phyloP scores from a whole-genome alignment of 2,113 vertebrate species.

The Datnioides undecimradiatus region DNA sequence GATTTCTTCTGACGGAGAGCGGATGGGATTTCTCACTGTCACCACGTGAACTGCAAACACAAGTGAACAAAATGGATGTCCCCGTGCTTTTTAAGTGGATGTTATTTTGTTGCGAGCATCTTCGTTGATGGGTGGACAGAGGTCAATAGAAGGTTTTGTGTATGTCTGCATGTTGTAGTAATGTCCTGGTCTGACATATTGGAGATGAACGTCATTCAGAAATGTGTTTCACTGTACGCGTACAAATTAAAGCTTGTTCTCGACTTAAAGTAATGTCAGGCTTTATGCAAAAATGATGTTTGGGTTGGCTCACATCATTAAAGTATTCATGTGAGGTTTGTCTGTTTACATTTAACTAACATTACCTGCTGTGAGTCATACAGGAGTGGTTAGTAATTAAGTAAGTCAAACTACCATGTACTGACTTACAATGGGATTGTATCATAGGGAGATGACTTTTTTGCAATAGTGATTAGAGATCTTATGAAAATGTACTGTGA shows the following conservation, averaged over 20 bases:
- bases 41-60: constrained; percentile 60
- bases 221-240: neutral
- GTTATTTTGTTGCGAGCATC: constrained; percentile 43
- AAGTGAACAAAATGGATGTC: constrained; percentile 53
- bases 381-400: neutral
- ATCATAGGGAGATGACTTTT: neutral
- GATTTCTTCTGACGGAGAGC: constrained; percentile 68
- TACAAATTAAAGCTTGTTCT: neutral
- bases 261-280: neutral
- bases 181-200: constrained; percentile 12
- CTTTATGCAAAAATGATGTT: neutral
- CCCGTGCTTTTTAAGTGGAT: constrained; percentile 54
- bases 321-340: neutral
- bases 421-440: neutral
- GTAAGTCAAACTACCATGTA: neutral
- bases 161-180: constrained; percentile 33
- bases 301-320: neutral
- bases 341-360: neutral
- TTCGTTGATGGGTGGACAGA: constrained; percentile 27
- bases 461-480: neutral
- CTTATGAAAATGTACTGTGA: neutral
- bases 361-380: neutral
- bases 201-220: constrained; percentile 7
- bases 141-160: constrained; percentile 38
- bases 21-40: constrained; percentile 65